These are phyloP conservation scores for Natrix natrix DNA, from an alignment of 2,797 vertebrate species.

Conservation along the genomic window DNA sequence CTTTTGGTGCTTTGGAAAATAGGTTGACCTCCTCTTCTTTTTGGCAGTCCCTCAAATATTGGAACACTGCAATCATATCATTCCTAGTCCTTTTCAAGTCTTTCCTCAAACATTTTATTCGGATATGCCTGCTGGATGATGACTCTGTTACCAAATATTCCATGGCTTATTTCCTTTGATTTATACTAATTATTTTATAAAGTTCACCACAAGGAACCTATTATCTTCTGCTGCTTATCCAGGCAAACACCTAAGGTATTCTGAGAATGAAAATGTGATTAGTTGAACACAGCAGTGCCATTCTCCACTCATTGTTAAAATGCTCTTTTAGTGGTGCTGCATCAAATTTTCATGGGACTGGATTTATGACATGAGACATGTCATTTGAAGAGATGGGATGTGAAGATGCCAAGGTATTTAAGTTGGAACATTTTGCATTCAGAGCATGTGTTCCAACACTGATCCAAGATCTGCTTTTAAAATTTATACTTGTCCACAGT, in stretches of 20 bases:
- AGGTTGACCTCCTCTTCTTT: background rate
- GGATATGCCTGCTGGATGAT: constrained; percentile 56
- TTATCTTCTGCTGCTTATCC: constrained; percentile 47
- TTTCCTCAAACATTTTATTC: constrained; percentile 57
- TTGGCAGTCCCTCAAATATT: background rate
- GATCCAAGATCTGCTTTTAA: background rate
- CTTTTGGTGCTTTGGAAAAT: background rate
- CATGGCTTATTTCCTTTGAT: constrained; percentile 49
- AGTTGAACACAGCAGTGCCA: background rate
- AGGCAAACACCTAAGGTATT: constrained; percentile 36
- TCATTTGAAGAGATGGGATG: background rate
- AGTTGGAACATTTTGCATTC: background rate
- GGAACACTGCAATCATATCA: background rate
- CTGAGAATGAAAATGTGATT: constrained; percentile 21
- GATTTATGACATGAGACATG: background rate
- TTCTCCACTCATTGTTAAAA: background rate
- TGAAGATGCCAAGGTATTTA: background rate
- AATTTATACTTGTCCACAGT: background rate
- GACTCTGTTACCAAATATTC: constrained; percentile 49
- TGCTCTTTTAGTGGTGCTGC: background rate
- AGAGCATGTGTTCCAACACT: background rate
- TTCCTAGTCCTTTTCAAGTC: constrained; percentile 25
- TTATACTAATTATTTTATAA: constrained; percentile 53
- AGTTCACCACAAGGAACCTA: constrained; percentile 20
- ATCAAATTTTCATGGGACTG: background rate